A percentile compares a stretch with the other conserved stretches of the same genome.
phyloP scores from a whole-genome alignment of 1,140 invertebrate species.

The Batillaria attramentaria region DNA sequence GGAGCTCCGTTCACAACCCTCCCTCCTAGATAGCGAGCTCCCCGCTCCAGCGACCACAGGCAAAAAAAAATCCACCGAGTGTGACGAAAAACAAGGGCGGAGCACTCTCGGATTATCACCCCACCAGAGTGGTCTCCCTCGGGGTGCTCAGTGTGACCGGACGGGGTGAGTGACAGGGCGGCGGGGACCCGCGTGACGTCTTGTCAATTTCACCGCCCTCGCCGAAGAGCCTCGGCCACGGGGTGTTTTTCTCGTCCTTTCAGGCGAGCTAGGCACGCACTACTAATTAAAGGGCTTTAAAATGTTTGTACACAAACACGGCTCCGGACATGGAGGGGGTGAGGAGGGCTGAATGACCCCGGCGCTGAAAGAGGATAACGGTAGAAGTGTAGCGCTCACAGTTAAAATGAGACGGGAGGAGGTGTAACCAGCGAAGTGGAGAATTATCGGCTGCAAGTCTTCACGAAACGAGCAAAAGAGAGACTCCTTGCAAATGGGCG shows the following conservation, averaged over 20 bases:
- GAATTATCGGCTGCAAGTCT: too few species aligned
- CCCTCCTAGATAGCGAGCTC: not conserved
- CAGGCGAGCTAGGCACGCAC: conserved; percentile 28
- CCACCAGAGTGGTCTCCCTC: conserved; percentile 20
- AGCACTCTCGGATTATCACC: conserved; percentile 33
- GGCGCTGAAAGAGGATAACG: too few species aligned
- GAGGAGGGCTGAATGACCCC: too few species aligned
- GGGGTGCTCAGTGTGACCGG: conserved; percentile 4
- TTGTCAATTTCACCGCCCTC: conserved; percentile 32
- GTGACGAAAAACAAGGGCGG: conserved; percentile 31
- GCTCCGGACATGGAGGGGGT: not conserved
- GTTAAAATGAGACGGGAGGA: too few species aligned
- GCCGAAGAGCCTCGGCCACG: conserved; percentile 9
- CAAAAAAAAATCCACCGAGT: conserved; percentile 21
- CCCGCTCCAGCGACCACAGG: not conserved
- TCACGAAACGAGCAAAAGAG: too few species aligned
- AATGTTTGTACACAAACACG: conserved; percentile 36
- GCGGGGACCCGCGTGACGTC: conserved; percentile 30
- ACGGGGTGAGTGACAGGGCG: conserved; percentile 27
- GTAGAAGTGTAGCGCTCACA: too few species aligned
- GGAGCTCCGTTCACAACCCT: not conserved
- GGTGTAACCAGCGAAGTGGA: too few species aligned
- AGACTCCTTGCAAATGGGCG: too few species aligned
- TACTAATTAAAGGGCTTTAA: conserved; percentile 36
- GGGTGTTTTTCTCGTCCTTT: conserved; percentile 22